Evolutionary conservation across 2,797 vertebrate species (phyloP), one percentile per base, ranked within the genome.

Genomic region (Okamejei kenojei): DNA sequence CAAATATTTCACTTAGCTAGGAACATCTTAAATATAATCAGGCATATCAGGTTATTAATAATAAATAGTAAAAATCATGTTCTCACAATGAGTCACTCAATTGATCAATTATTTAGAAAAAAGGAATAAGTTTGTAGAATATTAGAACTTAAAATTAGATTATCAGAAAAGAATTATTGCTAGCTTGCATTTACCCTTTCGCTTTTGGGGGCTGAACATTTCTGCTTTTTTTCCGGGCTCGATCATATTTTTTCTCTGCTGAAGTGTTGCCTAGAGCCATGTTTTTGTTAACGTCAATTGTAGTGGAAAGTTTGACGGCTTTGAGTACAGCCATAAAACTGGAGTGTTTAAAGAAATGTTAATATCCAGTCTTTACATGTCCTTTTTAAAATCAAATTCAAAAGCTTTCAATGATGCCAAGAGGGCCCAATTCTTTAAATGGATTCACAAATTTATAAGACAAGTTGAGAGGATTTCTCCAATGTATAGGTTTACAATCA

Each of bases 171-270:
- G n/a, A 68, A 32, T 88, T 68, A 35, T 65, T 63, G 21, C 65
- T 68, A 88, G 68, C 63, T 88, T 88, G 65, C 84, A 88, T 88
- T 65, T 88, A 88, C 32, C 61, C 84, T 88, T 88, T 88, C 35
- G n/a, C 19, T 68, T 88, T 88, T 79, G 78, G n/a, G n/a, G n/a
- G 84, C n/a, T 68, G 32, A 32, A 88, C 63, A 35, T 68, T 68
- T 35, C 32, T 65, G 82, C 1, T n/a, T 86, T 68, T 88, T 19
- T 7, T n/a, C n/a, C n/a, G n/a, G n/a, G n/a, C 7, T 13, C n/a
- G 15, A 19, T 65, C 32, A 65, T 35, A n/a, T n/a, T 88, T 88
- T 68, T 32, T 65, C 63, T 68, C 84, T 21, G 63, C 15, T 32
- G 84, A 88, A 4, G 6, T 88, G 1, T 3, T 10, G 1, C 19